Evolutionary conservation across 2,113 vertebrate species (phyloP).

Genomic region (cat (Felis catus)): F.catus_Fca126_mat1.0 CM031423.1:36723001-36723500

Average conservation of each 20-base stretch:
- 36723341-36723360: background rate
- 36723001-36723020: background rate
- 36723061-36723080: background rate
- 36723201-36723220: background rate
- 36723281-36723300: background rate
- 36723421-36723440: background rate
- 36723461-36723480: background rate
- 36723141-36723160: background rate
- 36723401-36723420: background rate
- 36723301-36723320: background rate
- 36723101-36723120: background rate
- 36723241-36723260: background rate
- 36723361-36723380: background rate
- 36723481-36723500: background rate
- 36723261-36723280: background rate
- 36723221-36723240: background rate
- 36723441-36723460: background rate
- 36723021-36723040: background rate
- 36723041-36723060: background rate
- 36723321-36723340: background rate
- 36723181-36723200: background rate
- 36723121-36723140: background rate
- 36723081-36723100: background rate
- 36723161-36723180: background rate
- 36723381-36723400: background rate